Evolutionary conservation across 2,888 invertebrate species (phyloP), one percentile per base, ranked within the genome.

Genomic region (Andricus curvator): DNA sequence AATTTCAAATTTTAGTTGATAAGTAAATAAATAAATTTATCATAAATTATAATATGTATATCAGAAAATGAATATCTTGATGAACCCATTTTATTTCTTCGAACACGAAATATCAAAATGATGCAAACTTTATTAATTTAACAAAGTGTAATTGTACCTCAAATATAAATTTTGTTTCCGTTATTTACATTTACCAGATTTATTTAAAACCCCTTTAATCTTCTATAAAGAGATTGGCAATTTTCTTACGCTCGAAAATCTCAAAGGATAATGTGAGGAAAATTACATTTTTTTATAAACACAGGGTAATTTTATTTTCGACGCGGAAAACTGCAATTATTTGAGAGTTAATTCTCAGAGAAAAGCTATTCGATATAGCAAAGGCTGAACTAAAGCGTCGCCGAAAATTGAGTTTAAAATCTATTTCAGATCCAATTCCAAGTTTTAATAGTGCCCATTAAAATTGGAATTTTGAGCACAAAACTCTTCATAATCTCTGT

Each of bases 371-470:
- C 25, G 17, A 25, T 48, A 37, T 37, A 37, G 37, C 8, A 8
- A 9, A 37, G 37, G 44, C 29, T 68, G 22, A 68, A 68, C 48
- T 68, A 48, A 48, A 68, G 68, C 68, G 68, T 29, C 44, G 44
- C 66, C 68, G 68, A 68, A 68, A 68, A 68, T 68, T 48, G 68
- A 68, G 68, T 68, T 68, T 68, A 68, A 68, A 68, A 48, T 68
- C 44, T 44, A 68, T 68, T 68, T 68, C 44, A 68, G 68, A 68
- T 68, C 48, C 68, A 68, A 68, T 20, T 51, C 51, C 51, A 51
- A 51, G 20, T 51, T 51, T 51, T 51, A 51, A 51, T 51, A 51
- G 20, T 51, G 51, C 4, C 51, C 17, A 51, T 51, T 51, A n/a
- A 51, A 51, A 20, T n/a, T 20, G 20, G 8, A 51, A 51, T 51